Base-by-base conservation (phyloP, 30 jellyfish, hydroid and myxozoan species). In the Rhopilema esculentum region DNA sequence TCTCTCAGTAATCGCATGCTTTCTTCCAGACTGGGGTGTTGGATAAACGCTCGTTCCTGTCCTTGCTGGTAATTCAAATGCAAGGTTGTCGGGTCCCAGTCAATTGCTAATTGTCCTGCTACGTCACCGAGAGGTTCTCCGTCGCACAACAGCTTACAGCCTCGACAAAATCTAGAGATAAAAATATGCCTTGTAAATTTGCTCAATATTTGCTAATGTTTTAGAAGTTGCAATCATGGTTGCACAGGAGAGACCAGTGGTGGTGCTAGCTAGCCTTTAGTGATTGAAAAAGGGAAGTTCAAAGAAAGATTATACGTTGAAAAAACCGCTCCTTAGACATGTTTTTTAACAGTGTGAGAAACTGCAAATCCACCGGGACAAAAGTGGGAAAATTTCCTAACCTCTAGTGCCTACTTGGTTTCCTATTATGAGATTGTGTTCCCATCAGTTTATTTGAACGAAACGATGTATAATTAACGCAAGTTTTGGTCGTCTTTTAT, bases 21-120 rank as follows among this genome's bases (percentile, higher is more conserved):
- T 71, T 81, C 92, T 51, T 80, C 97, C 66, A 94, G 69, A 48
- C 98, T 94, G 22, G 85, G 88, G 70, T 94, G 94, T 22, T 78
- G 90, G 32, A 33, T 61, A 27, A 70, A 89, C 18, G 87, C 96
- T 91, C 92, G 78, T 65, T 94, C 98, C 63, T 79, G 96, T 21
- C 97, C 89, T 77, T 84, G 97, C 52, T 89, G 97, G 66, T 94
- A 94, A 22, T 85, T 80, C 92, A 94, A 66, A 76, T 88, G 98
- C 63, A 94, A 86, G 18, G 95, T 81, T 4, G 94, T 94, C 15
- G 96, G 85, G 72, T 94, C 97, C 98, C 98, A 94, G 75, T 94
- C 98, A 29, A 94, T 86, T 9, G 97, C 97, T 9, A 94, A 18
- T 31, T 74, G 69, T 0, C 88, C 48, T 28, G 81, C 51, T 0